Evolutionary conservation across 2,113 vertebrate genomes (phyloP), one percentile per base, ranked within the genome.

Genomic region (Mus pahari): DNA sequence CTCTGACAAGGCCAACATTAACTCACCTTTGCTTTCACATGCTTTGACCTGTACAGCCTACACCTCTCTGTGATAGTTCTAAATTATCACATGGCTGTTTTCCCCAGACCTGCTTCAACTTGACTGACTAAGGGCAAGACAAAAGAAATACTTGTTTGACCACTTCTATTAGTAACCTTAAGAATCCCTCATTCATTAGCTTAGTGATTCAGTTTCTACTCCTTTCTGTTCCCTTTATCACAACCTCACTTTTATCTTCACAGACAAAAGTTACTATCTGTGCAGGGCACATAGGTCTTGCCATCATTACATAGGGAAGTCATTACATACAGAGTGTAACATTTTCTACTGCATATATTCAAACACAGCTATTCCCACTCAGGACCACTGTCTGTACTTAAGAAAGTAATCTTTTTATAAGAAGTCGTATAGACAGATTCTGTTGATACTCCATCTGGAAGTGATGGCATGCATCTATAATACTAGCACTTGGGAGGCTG

Each of bases 1-100:
- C 79, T 87, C 86, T 95, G 74, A 96, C 86, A 94, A 82, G 74
- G 24, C 17, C 86, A 92, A 91, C 89, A 96, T 95, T 92, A 97
- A 79, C 94, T 96, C 82, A 53, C 92, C 62, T 73, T 22, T 28
- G 58, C 60, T 70, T 14, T 7, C 14, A 96, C 53, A 31, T 45
- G 60, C 64, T 5, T 19, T 91, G 90, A 92, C 94, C 86, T 75
- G 55, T 20, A 3, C 26, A 55, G 71, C 14, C 33, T 3, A 7
- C 16, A 26, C 55, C 12, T 4, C 26, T 79, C 86, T 90, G 74
- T 55, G 39, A 39, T 91, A 58, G 83, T 75, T 94, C 42, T 60
- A 71, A 91, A 91, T 75, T 36, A 84, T 22, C 89, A 91, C 2
- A 1, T 64, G 90, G n/a, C 81, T 90, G 62, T 12, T 64, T 89